Conservation (phyloP, 2,113 vertebrate species). For the Conger conger region DNA sequence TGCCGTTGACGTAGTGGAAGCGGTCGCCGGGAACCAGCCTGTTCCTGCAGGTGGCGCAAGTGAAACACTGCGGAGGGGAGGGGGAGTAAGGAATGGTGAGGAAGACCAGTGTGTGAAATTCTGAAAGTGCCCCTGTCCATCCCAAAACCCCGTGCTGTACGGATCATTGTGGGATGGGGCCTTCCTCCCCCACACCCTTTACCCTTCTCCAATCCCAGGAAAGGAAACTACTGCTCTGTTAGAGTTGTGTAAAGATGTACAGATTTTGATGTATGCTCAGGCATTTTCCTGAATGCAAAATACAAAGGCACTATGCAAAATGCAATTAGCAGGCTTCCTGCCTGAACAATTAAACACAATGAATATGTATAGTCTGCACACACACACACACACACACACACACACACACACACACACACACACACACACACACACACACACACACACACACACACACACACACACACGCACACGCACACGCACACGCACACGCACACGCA, state of each 20-base stretch:
- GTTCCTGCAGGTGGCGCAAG: conserved; percentile 77
- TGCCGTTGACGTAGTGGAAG: conserved; percentile 76
- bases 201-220: too few species aligned
- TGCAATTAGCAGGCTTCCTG: background rate
- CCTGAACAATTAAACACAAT: background rate
- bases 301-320: background rate
- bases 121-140: background rate
- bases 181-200: background rate
- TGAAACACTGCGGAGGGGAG: conserved; percentile 69
- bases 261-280: background rate
- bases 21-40: conserved; percentile 75
- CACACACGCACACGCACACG: background rate
- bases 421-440: background rate
- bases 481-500: background rate
- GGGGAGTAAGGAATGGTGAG: background rate
- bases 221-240: background rate
- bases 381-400: background rate
- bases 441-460: background rate
- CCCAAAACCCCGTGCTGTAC: too few species aligned
- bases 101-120: background rate
- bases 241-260: background rate
- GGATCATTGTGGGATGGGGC: too few species aligned
- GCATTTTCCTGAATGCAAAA: background rate
- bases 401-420: background rate
- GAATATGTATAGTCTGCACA: background rate